phyloP scores from a whole-genome alignment of 2,797 vertebrate species.

The Poecile montanus region DNA sequence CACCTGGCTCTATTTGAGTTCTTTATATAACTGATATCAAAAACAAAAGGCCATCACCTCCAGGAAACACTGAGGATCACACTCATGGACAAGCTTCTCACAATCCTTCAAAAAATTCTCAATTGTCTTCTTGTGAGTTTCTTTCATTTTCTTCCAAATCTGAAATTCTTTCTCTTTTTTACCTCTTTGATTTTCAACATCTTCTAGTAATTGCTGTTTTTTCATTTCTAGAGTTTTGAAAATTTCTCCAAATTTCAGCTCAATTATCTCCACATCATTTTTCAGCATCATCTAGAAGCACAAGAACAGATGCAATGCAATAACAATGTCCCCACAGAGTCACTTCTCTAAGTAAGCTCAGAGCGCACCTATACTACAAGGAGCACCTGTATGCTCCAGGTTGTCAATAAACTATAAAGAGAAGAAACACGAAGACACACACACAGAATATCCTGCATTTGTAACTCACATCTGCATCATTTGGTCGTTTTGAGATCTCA shows the following conservation, averaged over 20 bases:
- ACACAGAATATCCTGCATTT: neutral
- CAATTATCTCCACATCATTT: slow-evolving; percentile 55
- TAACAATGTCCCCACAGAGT: neutral
- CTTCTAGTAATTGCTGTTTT: slow-evolving; percentile 62
- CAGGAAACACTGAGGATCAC: slow-evolving; percentile 71
- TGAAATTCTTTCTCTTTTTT: slow-evolving; percentile 60
- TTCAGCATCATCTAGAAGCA: slow-evolving; percentile 45
- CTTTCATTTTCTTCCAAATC: slow-evolving; percentile 70
- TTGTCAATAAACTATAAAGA: neutral
- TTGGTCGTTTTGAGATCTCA: slow-evolving; percentile 25
- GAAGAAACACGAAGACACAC: neutral
- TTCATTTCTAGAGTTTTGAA: slow-evolving; percentile 62
- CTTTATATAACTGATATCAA: neutral
- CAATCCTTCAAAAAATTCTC: slow-evolving; percentile 71
- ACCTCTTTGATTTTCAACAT: slow-evolving; percentile 60
- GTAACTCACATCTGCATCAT: slow-evolving; percentile 47
- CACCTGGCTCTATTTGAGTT: neutral
- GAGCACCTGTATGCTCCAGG: neutral
- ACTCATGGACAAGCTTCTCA: slow-evolving; percentile 71
- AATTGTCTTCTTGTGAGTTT: slow-evolving; percentile 63
- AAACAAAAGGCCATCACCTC: slow-evolving; percentile 60
- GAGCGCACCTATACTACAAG: neutral
- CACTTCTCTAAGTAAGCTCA: neutral
- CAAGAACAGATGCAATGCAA: neutral
- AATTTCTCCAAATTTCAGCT: slow-evolving; percentile 62